Base-by-base conservation (phyloP, 2,797 vertebrate genomes). In the Dermochelys coriacea region DNA sequence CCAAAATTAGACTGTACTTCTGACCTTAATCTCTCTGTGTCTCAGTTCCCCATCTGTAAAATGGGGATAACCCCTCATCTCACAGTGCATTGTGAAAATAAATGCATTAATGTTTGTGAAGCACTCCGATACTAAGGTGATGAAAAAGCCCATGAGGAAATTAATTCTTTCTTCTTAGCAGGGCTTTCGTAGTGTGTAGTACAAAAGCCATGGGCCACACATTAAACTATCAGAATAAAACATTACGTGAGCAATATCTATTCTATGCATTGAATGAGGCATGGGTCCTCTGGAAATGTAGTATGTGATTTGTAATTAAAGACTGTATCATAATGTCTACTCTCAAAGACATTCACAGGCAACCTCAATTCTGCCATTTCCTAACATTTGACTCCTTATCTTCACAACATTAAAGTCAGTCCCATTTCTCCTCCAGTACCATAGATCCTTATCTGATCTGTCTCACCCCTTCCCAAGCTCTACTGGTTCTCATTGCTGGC, bases 71-170 rank as follows among this genome's bases (percentile, higher is more conserved):
- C 18, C 34, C 61, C 16, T n/a, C 34, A 16, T n/a, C 4, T 2
- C 41, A n/a, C 9, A 18, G 0, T 11, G 74, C 79, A 5, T 79
- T 68, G 3, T 57, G 51, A 75, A 31, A 79, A 47, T 45, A 82
- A 82, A 23, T 6, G 1, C 54, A 27, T 59, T 81, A 57, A 50
- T 45, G 19, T 80, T 55, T 59, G 2, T n/a, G 19, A 88, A 37
- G 18, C 2, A 2, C 5, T 4, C 51, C 78, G 7, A n/a, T 68
- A 15, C 41, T 9, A 1, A 71, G 74, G 25, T 52, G 57, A 1
- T 81, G 45, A 29, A 87, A 37, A 9, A 79, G 7, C 25, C 10
- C 0, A 29, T 0, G 5, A 71, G 45, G 82, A 87, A 4, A 4
- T 3, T 18, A 0, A 7, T 83, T 52, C 5, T 81, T 78, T 51